Evolutionary conservation across 2,888 invertebrate genomes (phyloP).

Genomic region (Laothoe populi): DNA sequence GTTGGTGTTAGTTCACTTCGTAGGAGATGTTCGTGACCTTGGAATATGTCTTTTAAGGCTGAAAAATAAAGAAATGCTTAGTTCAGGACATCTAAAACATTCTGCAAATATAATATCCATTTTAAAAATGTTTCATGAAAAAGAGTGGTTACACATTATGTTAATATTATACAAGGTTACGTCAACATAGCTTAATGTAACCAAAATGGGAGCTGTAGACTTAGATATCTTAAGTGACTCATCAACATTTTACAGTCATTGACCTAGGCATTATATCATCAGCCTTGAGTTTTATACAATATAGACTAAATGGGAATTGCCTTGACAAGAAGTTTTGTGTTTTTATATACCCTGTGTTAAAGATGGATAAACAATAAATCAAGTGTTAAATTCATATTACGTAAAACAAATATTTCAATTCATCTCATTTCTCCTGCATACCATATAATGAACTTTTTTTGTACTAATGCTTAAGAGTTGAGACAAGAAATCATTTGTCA

Average conservation of each 20-base stretch:
- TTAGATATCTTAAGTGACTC: slow-evolving; percentile 7
- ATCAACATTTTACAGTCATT: slow-evolving; percentile 4
- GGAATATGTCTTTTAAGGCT: slow-evolving; percentile 75
- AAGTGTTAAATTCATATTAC: too few relatives aligned
- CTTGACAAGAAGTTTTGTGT: too few relatives aligned
- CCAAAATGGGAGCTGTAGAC: slow-evolving; percentile 13
- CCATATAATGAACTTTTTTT: too few relatives aligned
- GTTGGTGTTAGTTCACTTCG: slow-evolving; percentile 82
- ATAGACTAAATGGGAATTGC: background rate
- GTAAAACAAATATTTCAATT: too few relatives aligned
- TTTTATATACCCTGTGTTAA: too few relatives aligned
- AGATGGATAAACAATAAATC: too few relatives aligned
- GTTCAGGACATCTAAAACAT: too few relatives aligned
- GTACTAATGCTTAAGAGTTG: too few relatives aligned
- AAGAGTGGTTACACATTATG: background rate
- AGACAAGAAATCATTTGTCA: too few relatives aligned
- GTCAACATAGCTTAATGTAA: background rate
- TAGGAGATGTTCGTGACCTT: slow-evolving; percentile 70
- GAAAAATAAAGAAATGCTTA: slow-evolving; percentile 42
- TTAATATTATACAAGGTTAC: background rate
- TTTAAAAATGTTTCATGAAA: background rate
- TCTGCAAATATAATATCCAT: too few relatives aligned
- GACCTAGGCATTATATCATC: slow-evolving; percentile 1
- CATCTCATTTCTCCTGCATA: too few relatives aligned
- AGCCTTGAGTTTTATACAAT: background rate